Evolutionary conservation across 2,888 invertebrate genomes (phyloP).

Genomic region (Monopis laevigella): DNA sequence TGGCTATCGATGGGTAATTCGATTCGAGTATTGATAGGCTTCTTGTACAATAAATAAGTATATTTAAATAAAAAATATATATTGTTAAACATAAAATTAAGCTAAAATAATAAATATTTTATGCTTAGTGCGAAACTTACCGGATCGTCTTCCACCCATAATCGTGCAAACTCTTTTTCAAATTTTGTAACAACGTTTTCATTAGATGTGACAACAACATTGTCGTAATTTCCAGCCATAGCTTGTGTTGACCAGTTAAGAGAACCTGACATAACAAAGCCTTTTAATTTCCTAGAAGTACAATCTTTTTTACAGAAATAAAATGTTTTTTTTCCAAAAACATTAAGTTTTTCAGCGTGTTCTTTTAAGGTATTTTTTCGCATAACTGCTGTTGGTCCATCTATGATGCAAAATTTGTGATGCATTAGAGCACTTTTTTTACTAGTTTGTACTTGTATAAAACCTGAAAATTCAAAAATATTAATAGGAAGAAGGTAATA

Average conservation of each 20-base stretch:
- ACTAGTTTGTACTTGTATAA: conserved; percentile 56
- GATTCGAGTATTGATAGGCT: too few relatives aligned
- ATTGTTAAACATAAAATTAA: too few relatives aligned
- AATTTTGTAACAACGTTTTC: conserved; percentile 62
- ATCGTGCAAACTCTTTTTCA: conserved; percentile 67
- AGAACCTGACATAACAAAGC: conserved; percentile 74
- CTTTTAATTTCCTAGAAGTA: conserved; percentile 36
- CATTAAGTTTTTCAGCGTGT: conserved; percentile 50
- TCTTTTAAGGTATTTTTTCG: conserved; percentile 43
- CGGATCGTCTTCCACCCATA: conserved; percentile 67
- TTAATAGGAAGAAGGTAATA: background rate
- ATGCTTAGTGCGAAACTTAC: conserved; percentile 26
- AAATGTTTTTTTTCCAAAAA: conserved; percentile 38
- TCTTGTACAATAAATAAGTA: too few relatives aligned
- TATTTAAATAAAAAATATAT: too few relatives aligned
- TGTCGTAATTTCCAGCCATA: conserved; percentile 76
- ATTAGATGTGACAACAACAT: conserved; percentile 72
- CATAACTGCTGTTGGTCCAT: conserved; percentile 58
- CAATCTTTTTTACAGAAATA: conserved; percentile 24
- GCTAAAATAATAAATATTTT: too few relatives aligned
- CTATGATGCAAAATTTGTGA: conserved; percentile 81
- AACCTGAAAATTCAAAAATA: conserved; percentile 35
- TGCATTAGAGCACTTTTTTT: conserved; percentile 74
- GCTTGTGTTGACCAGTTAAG: conserved; percentile 82
- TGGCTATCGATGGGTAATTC: too few relatives aligned